Percentiles rank a stretch among this genome's conserved stretches.
Evolutionary conservation across 1,140 invertebrate genomes (phyloP).

Genomic region (Condylostylus longicornis): DNA sequence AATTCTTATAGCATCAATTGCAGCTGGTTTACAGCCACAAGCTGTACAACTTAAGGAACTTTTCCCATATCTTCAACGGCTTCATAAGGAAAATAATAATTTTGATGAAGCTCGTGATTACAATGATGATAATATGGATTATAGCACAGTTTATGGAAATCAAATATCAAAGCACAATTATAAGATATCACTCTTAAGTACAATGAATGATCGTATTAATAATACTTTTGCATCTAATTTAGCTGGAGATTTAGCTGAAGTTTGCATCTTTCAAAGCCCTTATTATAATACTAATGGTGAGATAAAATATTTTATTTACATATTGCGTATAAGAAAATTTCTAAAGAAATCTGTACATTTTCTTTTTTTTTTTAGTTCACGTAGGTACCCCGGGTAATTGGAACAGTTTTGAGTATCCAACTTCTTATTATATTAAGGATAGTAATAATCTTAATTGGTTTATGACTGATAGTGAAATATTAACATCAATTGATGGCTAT

Average conservation of each 20-base stretch:
- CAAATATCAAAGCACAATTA: neutral
- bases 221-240: neutral
- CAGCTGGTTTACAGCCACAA: neutral
- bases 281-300: neutral
- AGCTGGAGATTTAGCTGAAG: neutral
- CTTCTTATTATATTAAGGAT: neutral
- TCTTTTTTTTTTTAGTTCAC: too few species aligned
- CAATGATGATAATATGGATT: too few species aligned
- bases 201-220: neutral
- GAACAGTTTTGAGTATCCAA: neutral
- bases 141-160: too few species aligned
- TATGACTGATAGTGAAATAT: neutral
- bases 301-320: too few species aligned
- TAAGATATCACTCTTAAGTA: too few species aligned
- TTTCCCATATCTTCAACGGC: neutral
- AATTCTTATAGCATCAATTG: neutral
- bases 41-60: neutral
- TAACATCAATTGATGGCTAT: neutral
- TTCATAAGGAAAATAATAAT: neutral
- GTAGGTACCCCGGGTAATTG: neutral
- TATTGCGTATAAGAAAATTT: too few species aligned
- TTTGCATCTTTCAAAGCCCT: neutral
- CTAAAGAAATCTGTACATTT: too few species aligned
- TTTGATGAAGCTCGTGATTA: neutral
- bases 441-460: neutral